Conservation (phyloP, 2,113 vertebrate species). For the Trematocara unimaculatum region DNA sequence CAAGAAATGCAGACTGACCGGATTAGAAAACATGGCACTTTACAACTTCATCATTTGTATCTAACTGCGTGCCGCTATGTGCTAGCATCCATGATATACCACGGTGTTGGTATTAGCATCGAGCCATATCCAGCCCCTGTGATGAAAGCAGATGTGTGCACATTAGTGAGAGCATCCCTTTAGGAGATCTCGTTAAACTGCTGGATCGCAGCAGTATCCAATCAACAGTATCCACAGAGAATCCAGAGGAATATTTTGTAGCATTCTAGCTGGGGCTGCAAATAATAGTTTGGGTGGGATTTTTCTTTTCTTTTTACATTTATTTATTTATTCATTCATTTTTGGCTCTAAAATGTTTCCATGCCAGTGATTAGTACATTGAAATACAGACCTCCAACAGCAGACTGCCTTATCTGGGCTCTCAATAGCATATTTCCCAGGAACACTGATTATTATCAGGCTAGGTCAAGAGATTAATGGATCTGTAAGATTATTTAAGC, state of each 20-base stretch:
- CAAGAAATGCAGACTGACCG: neutral
- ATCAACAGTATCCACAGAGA: slow-evolving; percentile 45
- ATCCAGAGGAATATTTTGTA: slow-evolving; percentile 13
- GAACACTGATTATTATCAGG: slow-evolving; percentile 22
- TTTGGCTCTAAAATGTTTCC: neutral
- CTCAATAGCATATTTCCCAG: slow-evolving; percentile 11
- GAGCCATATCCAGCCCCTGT: slow-evolving; percentile 35
- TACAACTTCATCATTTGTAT: slow-evolving; percentile 37
- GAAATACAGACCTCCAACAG: neutral
- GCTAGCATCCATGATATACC: neutral
- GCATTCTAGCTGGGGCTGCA: neutral
- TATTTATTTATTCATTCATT: neutral
- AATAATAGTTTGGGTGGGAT: neutral
- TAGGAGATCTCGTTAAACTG: slow-evolving; percentile 58
- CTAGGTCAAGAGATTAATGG: slow-evolving; percentile 34
- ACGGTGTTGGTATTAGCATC: slow-evolving; percentile 31
- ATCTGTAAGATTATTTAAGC: neutral
- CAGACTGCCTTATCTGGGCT: neutral
- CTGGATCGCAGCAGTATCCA: slow-evolving; percentile 48
- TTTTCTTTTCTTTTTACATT: neutral
- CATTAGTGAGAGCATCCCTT: slow-evolving; percentile 51
- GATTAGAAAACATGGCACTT: slow-evolving; percentile 43
- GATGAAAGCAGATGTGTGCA: slow-evolving; percentile 62
- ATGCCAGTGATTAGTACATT: neutral
- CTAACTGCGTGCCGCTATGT: slow-evolving; percentile 6